These are phyloP conservation scores for Trichonephila clavata DNA, from an alignment of 1,140 invertebrate species.

Conservation along the genomic window DNA sequence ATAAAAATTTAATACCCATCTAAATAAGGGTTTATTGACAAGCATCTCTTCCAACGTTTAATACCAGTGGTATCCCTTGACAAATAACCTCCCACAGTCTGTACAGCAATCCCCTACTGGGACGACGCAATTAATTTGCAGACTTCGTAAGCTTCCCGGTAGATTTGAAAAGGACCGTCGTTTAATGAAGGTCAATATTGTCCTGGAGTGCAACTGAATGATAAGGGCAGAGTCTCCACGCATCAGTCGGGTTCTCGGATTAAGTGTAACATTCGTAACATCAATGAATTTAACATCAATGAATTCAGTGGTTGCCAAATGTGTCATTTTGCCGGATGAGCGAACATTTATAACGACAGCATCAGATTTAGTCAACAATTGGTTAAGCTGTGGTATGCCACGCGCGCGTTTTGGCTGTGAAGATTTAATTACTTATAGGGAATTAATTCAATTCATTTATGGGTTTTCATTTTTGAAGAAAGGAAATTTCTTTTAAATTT, in stretches of 20 bases:
- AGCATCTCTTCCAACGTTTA: background rate
- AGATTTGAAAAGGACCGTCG: slow-evolving; percentile 17
- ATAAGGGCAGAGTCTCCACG: slow-evolving; percentile 27
- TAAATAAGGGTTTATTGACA: slow-evolving; percentile 13
- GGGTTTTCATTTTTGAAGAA: background rate
- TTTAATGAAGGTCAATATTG: slow-evolving; percentile 66
- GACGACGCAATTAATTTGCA: slow-evolving; percentile 63
- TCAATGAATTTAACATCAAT: slow-evolving; percentile 26
- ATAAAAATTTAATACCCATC: slow-evolving; percentile 28
- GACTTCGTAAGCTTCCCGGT: slow-evolving; percentile 52
- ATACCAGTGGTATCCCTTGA: slow-evolving; percentile 26
- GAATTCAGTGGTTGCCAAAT: slow-evolving; percentile 40
- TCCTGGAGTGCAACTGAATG: slow-evolving; percentile 40
- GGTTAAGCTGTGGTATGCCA: background rate
- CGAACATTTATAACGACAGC: slow-evolving; percentile 26
- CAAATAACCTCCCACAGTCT: slow-evolving; percentile 22
- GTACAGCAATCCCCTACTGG: slow-evolving; percentile 56
- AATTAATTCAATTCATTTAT: background rate
- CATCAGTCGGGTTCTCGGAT: background rate
- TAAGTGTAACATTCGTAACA: background rate
- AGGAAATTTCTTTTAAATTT: too few relatives aligned
- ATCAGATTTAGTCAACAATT: slow-evolving; percentile 29
- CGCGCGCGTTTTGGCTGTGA: background rate
- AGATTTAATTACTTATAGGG: background rate
- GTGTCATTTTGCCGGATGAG: slow-evolving; percentile 46